These are phyloP conservation scores for Rhagophthalmus giganteus DNA, from an alignment of 2,888 invertebrate species.

Conservation along the genomic window DNA sequence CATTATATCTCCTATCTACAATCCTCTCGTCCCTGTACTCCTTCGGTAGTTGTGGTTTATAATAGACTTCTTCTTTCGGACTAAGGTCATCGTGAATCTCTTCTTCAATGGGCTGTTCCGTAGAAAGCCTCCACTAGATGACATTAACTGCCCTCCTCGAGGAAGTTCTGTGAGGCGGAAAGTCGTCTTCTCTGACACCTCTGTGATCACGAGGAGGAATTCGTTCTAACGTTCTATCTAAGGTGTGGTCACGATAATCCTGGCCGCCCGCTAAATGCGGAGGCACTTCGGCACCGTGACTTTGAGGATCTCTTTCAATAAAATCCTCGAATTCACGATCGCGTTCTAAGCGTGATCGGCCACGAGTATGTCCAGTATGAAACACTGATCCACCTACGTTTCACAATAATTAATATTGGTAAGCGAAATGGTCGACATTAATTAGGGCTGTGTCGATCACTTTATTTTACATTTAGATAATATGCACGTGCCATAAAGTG, in stretches of 20 bases:
- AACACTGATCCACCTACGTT: conserved; percentile 52
- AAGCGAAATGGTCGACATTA: conserved; percentile 9
- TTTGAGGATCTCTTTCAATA: conserved; percentile 45
- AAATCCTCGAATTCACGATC: conserved; percentile 62
- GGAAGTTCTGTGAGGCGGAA: conserved; percentile 60
- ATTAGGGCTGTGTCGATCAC: conserved; percentile 18
- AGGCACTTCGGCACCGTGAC: conserved; percentile 42
- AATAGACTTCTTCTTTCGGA: conserved; percentile 44
- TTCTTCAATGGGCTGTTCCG: conserved; percentile 57
- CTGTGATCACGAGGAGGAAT: conserved; percentile 47
- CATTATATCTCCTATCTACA: conserved; percentile 27
- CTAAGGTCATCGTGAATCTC: conserved; percentile 53
- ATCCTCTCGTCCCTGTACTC: conserved; percentile 48
- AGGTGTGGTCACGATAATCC: conserved; percentile 48
- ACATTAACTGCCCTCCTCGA: conserved; percentile 74
- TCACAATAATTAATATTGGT: conserved; percentile 29
- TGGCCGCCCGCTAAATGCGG: conserved; percentile 51
- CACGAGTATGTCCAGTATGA: conserved; percentile 54
- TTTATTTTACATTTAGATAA: neutral
- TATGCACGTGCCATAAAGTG: neutral
- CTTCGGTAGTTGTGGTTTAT: conserved; percentile 52
- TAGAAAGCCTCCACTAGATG: conserved; percentile 66
- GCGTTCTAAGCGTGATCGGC: conserved; percentile 58
- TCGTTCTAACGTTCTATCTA: conserved; percentile 44
- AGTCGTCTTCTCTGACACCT: conserved; percentile 49